Conservation (phyloP, 2,888 invertebrate genomes). For the Actias luna region DNA sequence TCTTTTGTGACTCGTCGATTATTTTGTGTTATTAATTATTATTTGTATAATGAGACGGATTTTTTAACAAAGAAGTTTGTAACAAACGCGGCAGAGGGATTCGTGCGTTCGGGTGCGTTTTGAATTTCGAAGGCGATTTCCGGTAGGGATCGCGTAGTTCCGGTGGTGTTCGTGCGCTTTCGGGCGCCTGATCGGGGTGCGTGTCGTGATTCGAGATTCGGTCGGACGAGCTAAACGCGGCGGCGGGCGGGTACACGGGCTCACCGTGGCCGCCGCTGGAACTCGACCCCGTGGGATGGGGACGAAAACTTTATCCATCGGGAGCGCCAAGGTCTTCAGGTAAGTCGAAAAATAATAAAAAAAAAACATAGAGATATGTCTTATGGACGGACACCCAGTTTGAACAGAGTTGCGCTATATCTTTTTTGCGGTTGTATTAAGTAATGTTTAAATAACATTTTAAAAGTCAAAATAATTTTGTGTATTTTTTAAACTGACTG, state of each 20-base stretch:
- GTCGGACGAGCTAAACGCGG: slow-evolving; percentile 88
- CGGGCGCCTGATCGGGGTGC: slow-evolving; percentile 63
- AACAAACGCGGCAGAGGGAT: not conserved
- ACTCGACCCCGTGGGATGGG: slow-evolving; percentile 90
- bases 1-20: not conserved
- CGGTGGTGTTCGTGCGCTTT: slow-evolving; percentile 63
- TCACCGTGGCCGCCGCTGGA: slow-evolving; percentile 90
- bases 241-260: slow-evolving; percentile 89
- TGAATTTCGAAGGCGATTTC: slow-evolving; percentile 23
- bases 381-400: too few species aligned
- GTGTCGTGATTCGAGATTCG: slow-evolving; percentile 83
- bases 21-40: not conserved
- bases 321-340: slow-evolving; percentile 85
- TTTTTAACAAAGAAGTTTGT: slow-evolving; percentile 9
- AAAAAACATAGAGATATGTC: too few species aligned
- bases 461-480: too few species aligned
- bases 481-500: too few species aligned
- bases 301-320: slow-evolving; percentile 89
- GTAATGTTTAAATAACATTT: too few species aligned
- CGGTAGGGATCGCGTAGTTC: slow-evolving; percentile 48
- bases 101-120: slow-evolving; percentile 14
- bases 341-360: slow-evolving; percentile 35
- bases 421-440: too few species aligned
- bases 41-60: slow-evolving; percentile 10
- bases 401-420: too few species aligned